Conservation (phyloP, 2,888 invertebrate species). For the Lasioglossum leucozonium region DNA sequence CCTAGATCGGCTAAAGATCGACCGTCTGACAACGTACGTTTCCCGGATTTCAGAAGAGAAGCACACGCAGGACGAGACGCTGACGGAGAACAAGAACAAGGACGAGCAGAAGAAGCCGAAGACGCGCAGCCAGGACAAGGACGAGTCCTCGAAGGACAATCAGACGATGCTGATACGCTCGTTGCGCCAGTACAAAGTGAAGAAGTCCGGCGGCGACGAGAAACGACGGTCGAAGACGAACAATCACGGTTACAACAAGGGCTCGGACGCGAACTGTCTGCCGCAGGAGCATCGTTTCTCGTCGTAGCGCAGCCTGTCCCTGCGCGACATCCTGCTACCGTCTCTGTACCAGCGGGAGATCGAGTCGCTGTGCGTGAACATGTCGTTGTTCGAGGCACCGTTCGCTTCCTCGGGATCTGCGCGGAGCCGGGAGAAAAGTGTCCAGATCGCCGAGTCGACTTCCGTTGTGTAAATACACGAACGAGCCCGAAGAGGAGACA, state of each 20-base stretch:
- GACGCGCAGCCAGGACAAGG: constrained; percentile 37
- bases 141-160: constrained; percentile 68
- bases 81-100: constrained; percentile 78
- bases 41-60: constrained; percentile 78
- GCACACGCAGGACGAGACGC: constrained; percentile 82
- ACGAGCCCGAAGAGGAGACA: background rate
- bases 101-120: constrained; percentile 66
- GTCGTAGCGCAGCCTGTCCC: constrained; percentile 70
- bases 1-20: too few species aligned
- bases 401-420: background rate
- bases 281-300: constrained; percentile 78
- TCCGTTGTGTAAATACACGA: constrained; percentile 46
- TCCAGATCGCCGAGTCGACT: background rate
- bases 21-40: background rate
- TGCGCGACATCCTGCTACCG: constrained; percentile 2
- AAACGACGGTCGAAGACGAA: constrained; percentile 69
- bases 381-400: constrained; percentile 12
- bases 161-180: constrained; percentile 77
- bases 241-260: constrained; percentile 59
- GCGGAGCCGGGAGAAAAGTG: background rate
- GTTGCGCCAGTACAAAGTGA: constrained; percentile 74
- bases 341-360: constrained; percentile 27
- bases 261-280: constrained; percentile 77
- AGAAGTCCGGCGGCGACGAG: constrained; percentile 73
- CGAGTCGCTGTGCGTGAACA: constrained; percentile 6